These are phyloP conservation scores for Mugil cephalus DNA, from an alignment of 2,113 vertebrate species.

Conservation along the genomic window DNA sequence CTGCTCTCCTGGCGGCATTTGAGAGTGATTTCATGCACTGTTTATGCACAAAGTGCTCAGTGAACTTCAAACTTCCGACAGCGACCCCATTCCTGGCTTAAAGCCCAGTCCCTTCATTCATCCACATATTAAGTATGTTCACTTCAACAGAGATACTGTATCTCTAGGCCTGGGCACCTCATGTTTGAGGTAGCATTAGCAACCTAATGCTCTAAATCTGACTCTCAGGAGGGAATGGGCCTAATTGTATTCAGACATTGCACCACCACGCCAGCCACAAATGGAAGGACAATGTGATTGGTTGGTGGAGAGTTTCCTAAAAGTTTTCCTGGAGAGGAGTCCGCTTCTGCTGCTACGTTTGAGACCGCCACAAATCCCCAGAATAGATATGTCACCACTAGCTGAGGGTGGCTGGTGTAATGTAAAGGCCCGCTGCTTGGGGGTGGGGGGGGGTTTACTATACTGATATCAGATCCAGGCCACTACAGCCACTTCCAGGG, in stretches of 20 bases:
- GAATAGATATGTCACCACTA: constrained; percentile 81
- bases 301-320: constrained; percentile 23
- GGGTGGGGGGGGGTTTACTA: constrained; percentile 28
- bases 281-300: constrained; percentile 18
- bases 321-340: constrained; percentile 43
- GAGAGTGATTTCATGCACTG: constrained; percentile 62
- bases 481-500: constrained; percentile 43
- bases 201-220: constrained; percentile 15
- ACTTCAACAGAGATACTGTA: constrained; percentile 11
- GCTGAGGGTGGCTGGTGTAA: constrained; percentile 50
- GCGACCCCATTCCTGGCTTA: constrained; percentile 39
- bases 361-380: constrained; percentile 53
- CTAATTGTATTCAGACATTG: constrained; percentile 6
- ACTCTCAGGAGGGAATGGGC: background rate
- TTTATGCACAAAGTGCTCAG: constrained; percentile 65
- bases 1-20: constrained; percentile 30
- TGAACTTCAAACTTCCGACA: constrained; percentile 55
- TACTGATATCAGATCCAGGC: constrained; percentile 56
- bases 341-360: constrained; percentile 37
- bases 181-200: background rate
- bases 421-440: constrained; percentile 48
- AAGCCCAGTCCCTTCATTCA: constrained; percentile 28
- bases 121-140: constrained; percentile 44
- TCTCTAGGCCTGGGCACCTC: background rate
- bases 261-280: constrained; percentile 6